Conservation (phyloP, 2,888 invertebrate genomes). For the Nephrotoma flavescens region DNA sequence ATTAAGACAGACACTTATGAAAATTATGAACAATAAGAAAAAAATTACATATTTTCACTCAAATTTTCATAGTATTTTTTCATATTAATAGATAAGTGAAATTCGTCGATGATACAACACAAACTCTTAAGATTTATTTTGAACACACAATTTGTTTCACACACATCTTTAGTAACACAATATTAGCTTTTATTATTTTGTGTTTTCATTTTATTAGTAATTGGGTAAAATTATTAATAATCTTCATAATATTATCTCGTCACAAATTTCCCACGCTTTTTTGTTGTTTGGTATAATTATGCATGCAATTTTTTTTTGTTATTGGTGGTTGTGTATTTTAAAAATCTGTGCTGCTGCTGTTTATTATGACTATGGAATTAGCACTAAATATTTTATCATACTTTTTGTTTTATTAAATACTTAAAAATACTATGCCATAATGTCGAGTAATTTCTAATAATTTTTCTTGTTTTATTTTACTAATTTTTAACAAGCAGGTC, state of each 20-base stretch:
- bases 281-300: background rate
- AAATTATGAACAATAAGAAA: background rate
- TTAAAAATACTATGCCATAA: background rate
- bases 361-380: background rate
- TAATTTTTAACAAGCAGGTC: conserved; percentile 20
- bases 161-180: background rate
- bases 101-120: background rate
- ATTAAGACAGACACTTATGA: background rate
- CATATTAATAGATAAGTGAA: background rate
- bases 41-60: background rate
- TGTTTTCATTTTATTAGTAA: background rate
- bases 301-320: background rate
- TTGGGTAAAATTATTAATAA: background rate
- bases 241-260: background rate
- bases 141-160: background rate
- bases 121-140: background rate
- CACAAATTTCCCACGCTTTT: background rate
- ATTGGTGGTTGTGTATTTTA: background rate
- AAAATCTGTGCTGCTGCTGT: background rate
- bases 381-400: background rate
- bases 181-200: background rate
- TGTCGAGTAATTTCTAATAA: background rate
- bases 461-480: background rate
- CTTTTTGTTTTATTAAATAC: background rate
- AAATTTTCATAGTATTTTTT: background rate